phyloP scores from a whole-genome alignment of 2,113 vertebrate genomes.

The Calidris pygmaea region DNA sequence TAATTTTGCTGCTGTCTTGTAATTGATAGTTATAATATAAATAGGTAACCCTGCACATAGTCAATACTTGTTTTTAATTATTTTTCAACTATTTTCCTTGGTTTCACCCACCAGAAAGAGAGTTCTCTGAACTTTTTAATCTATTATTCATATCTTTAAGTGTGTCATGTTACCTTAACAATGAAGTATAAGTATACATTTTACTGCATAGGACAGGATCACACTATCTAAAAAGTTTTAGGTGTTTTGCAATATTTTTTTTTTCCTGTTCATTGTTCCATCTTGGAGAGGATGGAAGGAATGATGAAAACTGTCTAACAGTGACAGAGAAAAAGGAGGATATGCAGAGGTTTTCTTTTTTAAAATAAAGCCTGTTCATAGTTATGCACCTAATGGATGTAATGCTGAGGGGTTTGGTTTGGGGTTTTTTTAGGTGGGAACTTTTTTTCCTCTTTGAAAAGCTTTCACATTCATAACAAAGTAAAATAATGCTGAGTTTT shows the following conservation, averaged over 20 bases:
- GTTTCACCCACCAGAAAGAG: not conserved
- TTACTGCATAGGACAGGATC: not conserved
- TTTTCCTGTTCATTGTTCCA: not conserved
- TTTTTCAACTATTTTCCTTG: not conserved
- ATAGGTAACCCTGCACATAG: not conserved
- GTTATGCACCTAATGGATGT: not conserved
- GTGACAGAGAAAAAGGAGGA: not conserved
- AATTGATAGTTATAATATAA: not conserved
- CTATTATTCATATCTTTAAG: not conserved
- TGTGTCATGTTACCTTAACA: not conserved
- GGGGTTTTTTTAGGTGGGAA: too few species aligned
- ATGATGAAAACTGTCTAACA: not conserved
- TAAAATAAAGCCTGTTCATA: not conserved
- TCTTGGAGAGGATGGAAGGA: not conserved
- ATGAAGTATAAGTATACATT: not conserved
- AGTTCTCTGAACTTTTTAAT: not conserved
- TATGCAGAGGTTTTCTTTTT: not conserved
- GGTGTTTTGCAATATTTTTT: not conserved
- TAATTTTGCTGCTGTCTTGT: not conserved
- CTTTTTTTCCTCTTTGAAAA: not conserved
- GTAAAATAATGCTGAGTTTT: not conserved
- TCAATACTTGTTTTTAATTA: not conserved
- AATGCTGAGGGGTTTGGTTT: not conserved
- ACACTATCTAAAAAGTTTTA: not conserved
- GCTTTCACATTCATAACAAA: not conserved